Conservation (phyloP, 2,113 vertebrate genomes). For the Oxyruncus cristatus region DNA sequence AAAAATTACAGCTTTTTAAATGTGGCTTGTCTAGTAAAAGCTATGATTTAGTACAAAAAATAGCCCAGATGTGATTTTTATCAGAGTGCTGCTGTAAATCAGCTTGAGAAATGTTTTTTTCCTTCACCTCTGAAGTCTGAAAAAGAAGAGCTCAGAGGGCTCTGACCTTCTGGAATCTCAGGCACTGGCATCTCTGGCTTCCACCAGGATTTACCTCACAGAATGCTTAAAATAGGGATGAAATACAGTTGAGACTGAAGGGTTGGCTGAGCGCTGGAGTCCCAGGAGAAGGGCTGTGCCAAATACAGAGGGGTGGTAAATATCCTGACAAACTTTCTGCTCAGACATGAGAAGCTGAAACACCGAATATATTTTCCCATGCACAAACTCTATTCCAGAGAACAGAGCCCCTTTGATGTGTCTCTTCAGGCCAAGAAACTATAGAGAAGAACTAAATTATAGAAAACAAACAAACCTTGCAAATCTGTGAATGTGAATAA, state of each 20-base stretch:
- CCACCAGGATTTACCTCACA: neutral
- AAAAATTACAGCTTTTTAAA: constrained; percentile 55
- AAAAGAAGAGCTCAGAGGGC: neutral
- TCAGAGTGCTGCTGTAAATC: constrained; percentile 15
- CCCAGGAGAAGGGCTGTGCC: neutral
- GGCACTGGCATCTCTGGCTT: neutral
- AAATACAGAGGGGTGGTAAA: neutral
- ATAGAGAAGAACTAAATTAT: neutral
- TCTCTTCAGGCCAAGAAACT: neutral
- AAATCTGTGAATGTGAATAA: neutral
- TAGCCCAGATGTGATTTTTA: constrained; percentile 15
- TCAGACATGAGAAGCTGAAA: neutral
- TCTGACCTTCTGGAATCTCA: neutral
- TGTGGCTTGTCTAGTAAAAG: neutral
- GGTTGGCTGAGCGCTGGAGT: neutral
- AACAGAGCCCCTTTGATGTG: neutral
- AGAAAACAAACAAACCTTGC: neutral
- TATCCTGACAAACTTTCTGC: neutral
- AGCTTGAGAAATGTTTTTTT: neutral
- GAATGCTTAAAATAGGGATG: neutral
- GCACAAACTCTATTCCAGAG: neutral
- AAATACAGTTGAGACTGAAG: neutral
- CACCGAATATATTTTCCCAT: neutral
- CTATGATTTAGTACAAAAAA: constrained; percentile 33
- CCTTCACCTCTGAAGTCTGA: neutral